Conservation (phyloP, 2,797 vertebrate species). For the Sparus aurata region DNA sequence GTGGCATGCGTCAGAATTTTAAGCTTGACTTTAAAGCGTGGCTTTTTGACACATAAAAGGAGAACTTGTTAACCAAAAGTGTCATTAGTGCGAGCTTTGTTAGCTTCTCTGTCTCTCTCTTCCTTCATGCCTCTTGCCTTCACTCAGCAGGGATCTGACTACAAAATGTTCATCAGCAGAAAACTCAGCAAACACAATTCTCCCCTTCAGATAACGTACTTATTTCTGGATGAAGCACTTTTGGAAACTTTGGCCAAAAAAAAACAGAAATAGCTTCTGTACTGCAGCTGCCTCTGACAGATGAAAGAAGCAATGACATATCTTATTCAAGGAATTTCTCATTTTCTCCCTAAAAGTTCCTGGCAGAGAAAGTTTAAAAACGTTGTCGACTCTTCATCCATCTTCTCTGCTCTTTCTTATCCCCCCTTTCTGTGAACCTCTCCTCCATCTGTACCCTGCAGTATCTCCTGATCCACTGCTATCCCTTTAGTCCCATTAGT, state of each 20-base stretch:
- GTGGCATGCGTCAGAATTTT: slow-evolving; percentile 1
- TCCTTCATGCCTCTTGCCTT: slow-evolving; percentile 9
- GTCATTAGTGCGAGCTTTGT: slow-evolving; percentile 23
- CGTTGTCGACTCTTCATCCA: slow-evolving; percentile 43
- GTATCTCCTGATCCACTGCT: slow-evolving; percentile 41
- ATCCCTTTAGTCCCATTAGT: slow-evolving; percentile 65
- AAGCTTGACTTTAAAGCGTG: slow-evolving; percentile 10
- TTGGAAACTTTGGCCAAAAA: slow-evolving; percentile 50
- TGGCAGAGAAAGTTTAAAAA: slow-evolving; percentile 30
- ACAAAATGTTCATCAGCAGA: slow-evolving; percentile 29
- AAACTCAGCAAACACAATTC: slow-evolving; percentile 26
- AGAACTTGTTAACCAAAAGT: slow-evolving; percentile 24
- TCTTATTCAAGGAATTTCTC: slow-evolving; percentile 52
- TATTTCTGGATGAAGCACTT: slow-evolving; percentile 58
- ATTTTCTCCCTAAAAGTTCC: slow-evolving; percentile 35
- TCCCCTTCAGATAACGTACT: slow-evolving; percentile 40
- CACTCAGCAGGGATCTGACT: slow-evolving; percentile 33
- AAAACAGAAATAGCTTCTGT: slow-evolving; percentile 31
- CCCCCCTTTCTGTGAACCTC: slow-evolving; percentile 30
- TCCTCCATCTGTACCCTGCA: slow-evolving; percentile 21
- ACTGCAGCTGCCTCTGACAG: slow-evolving; percentile 38
- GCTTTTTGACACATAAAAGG: slow-evolving; percentile 21
- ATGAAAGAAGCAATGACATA: slow-evolving; percentile 47
- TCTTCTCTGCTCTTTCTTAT: slow-evolving; percentile 25
- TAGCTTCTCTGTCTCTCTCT: slow-evolving; percentile 20